phyloP scores from a whole-genome alignment of 2,113 vertebrate genomes.

The Hiodon tergisus region DNA sequence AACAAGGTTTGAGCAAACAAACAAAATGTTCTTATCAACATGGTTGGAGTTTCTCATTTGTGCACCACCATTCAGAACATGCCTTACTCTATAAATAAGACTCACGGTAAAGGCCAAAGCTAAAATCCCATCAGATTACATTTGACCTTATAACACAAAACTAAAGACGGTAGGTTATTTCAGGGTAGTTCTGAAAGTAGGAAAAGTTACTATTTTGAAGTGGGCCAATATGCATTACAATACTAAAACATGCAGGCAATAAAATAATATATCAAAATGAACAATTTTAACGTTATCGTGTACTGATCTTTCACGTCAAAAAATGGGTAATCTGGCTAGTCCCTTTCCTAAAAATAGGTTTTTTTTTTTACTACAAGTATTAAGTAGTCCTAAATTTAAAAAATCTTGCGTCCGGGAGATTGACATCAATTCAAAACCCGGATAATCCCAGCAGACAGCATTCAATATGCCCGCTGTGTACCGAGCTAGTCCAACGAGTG shows the following conservation, averaged over 20 bases:
- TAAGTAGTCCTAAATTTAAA: background rate
- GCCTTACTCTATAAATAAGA: conserved; percentile 5
- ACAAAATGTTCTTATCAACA: background rate
- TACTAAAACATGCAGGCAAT: background rate
- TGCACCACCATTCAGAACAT: background rate
- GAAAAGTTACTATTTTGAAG: no score
- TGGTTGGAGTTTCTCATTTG: background rate
- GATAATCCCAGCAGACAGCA: background rate
- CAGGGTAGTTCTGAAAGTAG: no score
- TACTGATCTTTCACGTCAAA: no score
- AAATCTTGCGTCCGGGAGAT: background rate
- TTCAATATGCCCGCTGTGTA: background rate
- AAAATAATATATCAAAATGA: background rate
- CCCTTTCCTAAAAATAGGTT: no score
- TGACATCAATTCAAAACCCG: background rate
- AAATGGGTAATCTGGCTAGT: no score
- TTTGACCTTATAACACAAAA: background rate
- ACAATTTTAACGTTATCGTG: no score
- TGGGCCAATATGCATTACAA: no score
- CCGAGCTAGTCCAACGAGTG: background rate
- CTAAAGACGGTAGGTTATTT: no score
- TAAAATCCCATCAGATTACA: background rate
- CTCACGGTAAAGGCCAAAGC: background rate
- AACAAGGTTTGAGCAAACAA: background rate
- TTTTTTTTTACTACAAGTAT: background rate